Evolutionary conservation across 2,113 vertebrate genomes (phyloP).

Genomic region (Tupaia tana): DNA sequence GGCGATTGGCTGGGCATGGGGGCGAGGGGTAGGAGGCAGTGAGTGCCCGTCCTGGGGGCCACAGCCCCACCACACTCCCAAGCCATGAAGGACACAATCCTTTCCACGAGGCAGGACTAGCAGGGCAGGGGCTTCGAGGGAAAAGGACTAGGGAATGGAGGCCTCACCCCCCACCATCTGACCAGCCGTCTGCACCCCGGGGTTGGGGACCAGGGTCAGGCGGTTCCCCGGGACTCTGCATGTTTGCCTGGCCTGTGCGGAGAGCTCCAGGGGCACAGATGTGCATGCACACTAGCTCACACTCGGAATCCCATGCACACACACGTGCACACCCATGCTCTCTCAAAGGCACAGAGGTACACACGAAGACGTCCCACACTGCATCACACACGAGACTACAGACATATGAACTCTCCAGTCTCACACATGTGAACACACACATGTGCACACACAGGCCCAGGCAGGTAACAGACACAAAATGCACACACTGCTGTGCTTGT

Average conservation of each 20-base stretch:
- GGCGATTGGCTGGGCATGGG: conserved; percentile 83
- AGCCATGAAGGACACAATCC: fast-evolving
- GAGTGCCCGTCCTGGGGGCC: background rate
- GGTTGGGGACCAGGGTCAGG: too few species aligned
- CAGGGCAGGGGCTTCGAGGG: background rate
- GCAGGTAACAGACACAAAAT: background rate
- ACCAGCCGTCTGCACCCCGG: background rate
- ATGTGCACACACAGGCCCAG: background rate
- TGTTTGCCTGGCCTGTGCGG: background rate
- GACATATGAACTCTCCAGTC: fast-evolving
- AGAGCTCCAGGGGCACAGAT: background rate
- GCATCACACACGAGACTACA: background rate
- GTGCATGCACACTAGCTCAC: background rate
- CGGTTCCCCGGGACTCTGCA: background rate
- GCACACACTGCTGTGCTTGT: background rate
- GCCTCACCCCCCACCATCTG: background rate
- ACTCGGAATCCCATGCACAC: background rate
- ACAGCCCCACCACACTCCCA: fast-evolving
- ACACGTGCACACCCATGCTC: background rate
- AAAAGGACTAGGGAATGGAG: background rate
- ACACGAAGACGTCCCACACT: background rate
- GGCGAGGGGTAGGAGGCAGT: background rate
- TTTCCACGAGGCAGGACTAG: background rate
- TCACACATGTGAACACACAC: background rate
- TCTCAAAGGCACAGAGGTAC: background rate